These are phyloP conservation scores for Ophion costatus DNA, from an alignment of 2,888 invertebrate species.

Conservation along the genomic window DNA sequence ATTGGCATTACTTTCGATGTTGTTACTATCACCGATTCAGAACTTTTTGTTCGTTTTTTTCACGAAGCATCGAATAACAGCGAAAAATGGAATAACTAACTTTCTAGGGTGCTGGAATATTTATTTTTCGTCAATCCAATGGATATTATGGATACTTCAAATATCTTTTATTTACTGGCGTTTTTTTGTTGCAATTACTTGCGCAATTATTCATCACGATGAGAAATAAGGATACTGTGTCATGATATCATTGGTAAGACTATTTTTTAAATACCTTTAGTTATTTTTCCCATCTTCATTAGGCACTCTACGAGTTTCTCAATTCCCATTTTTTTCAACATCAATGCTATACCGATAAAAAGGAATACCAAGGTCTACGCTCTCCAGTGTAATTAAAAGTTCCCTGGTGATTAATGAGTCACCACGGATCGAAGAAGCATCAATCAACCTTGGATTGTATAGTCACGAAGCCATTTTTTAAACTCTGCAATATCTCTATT, in stretches of 20 bases:
- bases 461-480: slow-evolving; percentile 18
- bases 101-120: no score
- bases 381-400: slow-evolving; percentile 35
- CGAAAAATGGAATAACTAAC: background rate
- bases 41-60: background rate
- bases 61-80: background rate
- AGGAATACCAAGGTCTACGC: background rate
- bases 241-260: no score
- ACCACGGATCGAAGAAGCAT: slow-evolving; percentile 14
- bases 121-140: no score
- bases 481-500: background rate
- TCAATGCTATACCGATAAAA: background rate
- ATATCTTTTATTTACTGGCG: background rate
- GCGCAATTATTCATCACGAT: no score
- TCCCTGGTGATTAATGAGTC: slow-evolving; percentile 23
- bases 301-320: slow-evolving; percentile 1
- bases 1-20: no score
- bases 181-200: background rate
- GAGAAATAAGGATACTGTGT: background rate
- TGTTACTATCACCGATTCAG: background rate
- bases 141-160: no score
- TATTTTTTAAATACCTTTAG: slow-evolving; percentile 3
- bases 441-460: slow-evolving; percentile 25
- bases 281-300: slow-evolving; percentile 1
- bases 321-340: background rate